Base-by-base conservation (phyloP, 92 coral and sea anemone genomes). In the Zoanthus solanderi region DNA sequence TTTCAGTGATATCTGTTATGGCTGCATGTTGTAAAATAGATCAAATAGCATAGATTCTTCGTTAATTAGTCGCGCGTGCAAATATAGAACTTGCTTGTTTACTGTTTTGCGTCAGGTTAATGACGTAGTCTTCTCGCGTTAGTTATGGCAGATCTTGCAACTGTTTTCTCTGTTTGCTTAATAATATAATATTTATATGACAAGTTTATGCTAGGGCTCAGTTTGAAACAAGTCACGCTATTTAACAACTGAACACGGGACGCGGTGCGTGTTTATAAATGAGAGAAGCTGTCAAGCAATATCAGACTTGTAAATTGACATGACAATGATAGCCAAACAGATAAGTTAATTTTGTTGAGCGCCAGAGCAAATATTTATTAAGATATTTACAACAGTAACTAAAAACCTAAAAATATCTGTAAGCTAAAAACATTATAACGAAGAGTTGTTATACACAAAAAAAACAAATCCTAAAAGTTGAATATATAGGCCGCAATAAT, bases 311-410 rank as follows among this genome's bases (percentile, higher is more conserved):
- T n/a, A 15, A 28, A 48, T 47, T 81, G 75, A 81, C 85, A 66
- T 18, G 75, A 65, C 60, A 67, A 17, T 31, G 85, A 81, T 81
- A 42, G 50, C 44, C 45, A 45, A 71, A 81, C 29, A 67, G 85
- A 81, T 81, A 65, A 81, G 3, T 9, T 54, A 54, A 56, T 77
- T 9, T 34, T 30, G 63, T 31, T 15, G 68, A 53, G 28, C 30
- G 60, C 53, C 13, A 14, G 68, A 30, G 57, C 28, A 81, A 81
- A 81, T 81, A 81, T 66, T 81, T 66, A 66, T 81, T 81, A 10
- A 46, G 47, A 16, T 66, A 44, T 23, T 66, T 13, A 46, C 15
- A 45, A 69, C n/a, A 17, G 65, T 75, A 81, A 73, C 44, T 81
- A 13, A 66, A 44, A 29, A 42, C 15, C 23, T 18, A 3, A 15